Evolutionary conservation across 2,888 invertebrate species (phyloP), one percentile per base, ranked within the genome.

Genomic region (Clunio marinus): DNA sequence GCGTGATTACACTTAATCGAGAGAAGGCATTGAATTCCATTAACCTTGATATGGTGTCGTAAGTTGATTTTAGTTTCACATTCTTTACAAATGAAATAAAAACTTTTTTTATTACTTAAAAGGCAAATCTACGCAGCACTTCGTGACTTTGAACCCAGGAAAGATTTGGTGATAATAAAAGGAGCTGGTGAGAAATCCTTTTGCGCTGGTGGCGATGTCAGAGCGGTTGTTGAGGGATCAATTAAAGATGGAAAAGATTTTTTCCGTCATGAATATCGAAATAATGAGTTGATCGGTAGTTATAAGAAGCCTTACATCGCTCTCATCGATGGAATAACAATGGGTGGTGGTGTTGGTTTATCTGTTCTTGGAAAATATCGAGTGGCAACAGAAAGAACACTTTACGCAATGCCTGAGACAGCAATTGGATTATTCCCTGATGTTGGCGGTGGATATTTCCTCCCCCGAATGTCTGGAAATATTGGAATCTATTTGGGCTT

Each of bases 171-270:
- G 4, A 85, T 94, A 13, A 81, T 94, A 5, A 90, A 91, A 80
- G 93, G 91, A 0, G 80, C 84, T 0, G 94, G 93, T 10, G 95
- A 88, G 0, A 97, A 96, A 78, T 92, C 97, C 1, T 99, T 99
- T 77, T 99, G 99, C 81, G 97, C 99, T n/a, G 99, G 99, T 0
- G 99, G 99, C 1, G 99, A 99, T 81, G 91, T 99, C 0, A 86
- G 70, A 88, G 84, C 32, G 27, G 24, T 63, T 17, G 13, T 46
- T 25, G 20, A 27, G n/a, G 57, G 57, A 25, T 13, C 84, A 28
- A 74, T 81, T 32, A 2, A 8, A 13, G 32, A 10, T 24, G 85
- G 86, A 0, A 81, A 85, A 73, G 81, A 84, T 28, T 97, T 97
- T 79, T 97, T 98, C 75, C 82, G 83, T 68, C 84, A 87, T 69